These are phyloP conservation scores for Apamea crenata DNA, from an alignment of 2,888 invertebrate species.

Conservation along the genomic window DNA sequence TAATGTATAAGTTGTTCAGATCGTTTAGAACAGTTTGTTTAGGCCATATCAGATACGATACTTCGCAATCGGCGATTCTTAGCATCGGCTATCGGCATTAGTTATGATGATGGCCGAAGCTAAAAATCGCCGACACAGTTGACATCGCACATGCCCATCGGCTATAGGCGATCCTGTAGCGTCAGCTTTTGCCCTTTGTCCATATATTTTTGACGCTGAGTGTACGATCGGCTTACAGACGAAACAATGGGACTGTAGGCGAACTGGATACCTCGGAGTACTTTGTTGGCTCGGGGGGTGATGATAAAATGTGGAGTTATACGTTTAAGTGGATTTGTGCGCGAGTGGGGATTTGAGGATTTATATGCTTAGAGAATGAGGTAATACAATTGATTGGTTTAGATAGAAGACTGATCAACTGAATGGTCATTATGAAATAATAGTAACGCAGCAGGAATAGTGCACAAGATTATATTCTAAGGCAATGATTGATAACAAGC, in stretches of 20 bases:
- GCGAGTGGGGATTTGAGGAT: neutral
- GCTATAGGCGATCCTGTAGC: too few relatives aligned
- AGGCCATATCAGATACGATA: too few relatives aligned
- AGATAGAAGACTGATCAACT: neutral
- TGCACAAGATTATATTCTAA: too few relatives aligned
- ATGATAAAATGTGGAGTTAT: constrained; percentile 52
- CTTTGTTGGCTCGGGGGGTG: constrained; percentile 36
- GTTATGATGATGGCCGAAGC: neutral
- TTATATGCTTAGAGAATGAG: neutral
- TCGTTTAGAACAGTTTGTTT: too few relatives aligned
- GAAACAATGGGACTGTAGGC: constrained; percentile 83
- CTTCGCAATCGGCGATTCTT: too few relatives aligned
- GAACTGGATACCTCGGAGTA: constrained; percentile 75
- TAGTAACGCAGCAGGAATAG: neutral
- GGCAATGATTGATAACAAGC: neutral
- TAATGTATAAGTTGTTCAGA: too few relatives aligned
- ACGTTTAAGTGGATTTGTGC: constrained; percentile 41
- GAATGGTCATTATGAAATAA: neutral
- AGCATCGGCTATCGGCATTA: too few relatives aligned
- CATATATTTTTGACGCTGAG: constrained; percentile 13
- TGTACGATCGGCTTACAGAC: constrained; percentile 60
- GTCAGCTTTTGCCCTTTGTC: neutral
- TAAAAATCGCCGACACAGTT: neutral
- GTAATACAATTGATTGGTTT: constrained; percentile 1
- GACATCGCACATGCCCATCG: too few relatives aligned